Evolutionary conservation across 2,888 invertebrate species (phyloP).

Genomic region (Drosophila rubida): DNA sequence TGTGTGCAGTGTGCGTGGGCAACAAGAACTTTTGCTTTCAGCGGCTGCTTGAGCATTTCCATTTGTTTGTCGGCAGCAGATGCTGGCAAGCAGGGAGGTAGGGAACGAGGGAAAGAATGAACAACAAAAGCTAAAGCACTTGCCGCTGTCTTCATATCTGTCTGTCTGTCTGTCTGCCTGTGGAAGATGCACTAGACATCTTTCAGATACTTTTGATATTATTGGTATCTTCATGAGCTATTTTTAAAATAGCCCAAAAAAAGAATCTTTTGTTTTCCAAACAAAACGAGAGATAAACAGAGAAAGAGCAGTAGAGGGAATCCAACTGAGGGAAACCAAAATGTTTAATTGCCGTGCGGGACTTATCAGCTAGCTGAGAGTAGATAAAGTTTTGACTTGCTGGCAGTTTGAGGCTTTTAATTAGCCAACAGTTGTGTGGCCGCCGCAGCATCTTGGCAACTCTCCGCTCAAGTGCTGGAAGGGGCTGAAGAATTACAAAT

Average conservation of each 20-base stretch:
- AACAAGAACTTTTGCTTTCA: slow-evolving; percentile 66
- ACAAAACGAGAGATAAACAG: slow-evolving; percentile 60
- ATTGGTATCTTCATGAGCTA: slow-evolving; percentile 63
- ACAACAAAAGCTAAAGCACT: slow-evolving; percentile 66
- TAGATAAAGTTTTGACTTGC: slow-evolving; percentile 56
- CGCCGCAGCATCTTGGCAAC: background rate
- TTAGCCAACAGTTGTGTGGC: slow-evolving; percentile 56
- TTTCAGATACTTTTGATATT: slow-evolving; percentile 66
- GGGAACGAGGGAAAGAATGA: slow-evolving; percentile 4
- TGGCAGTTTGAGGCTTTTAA: slow-evolving; percentile 71
- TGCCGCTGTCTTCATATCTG: slow-evolving; percentile 48
- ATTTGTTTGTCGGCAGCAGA: slow-evolving; percentile 48
- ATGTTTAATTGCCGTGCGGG: slow-evolving; percentile 70
- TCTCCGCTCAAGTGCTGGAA: background rate
- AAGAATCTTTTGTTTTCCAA: slow-evolving; percentile 71
- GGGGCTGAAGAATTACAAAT: slow-evolving; percentile 50
- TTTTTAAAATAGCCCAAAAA: slow-evolving; percentile 56
- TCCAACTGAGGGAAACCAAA: slow-evolving; percentile 3
- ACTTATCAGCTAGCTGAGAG: slow-evolving; percentile 47
- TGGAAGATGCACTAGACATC: slow-evolving; percentile 61
- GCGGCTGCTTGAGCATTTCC: slow-evolving; percentile 71
- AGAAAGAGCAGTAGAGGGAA: slow-evolving; percentile 3
- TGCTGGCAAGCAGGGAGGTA: background rate
- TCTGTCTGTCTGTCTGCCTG: slow-evolving; percentile 39
- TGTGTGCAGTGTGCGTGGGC: slow-evolving; percentile 65